phyloP scores from a whole-genome alignment of 2,888 invertebrate genomes.

The Pandemis cinnamomeana region DNA sequence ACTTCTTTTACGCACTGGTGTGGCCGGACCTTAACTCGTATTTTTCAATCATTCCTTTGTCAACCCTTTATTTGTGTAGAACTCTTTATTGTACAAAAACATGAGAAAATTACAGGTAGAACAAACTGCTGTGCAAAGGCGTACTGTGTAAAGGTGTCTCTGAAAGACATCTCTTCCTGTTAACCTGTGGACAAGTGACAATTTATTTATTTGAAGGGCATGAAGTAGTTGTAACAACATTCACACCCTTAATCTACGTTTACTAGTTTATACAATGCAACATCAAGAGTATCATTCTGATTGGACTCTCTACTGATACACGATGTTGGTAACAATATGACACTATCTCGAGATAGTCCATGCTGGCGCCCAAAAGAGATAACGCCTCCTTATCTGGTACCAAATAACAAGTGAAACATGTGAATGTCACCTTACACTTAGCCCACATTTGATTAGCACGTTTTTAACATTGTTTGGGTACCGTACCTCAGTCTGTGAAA shows the following conservation, averaged over 20 bases:
- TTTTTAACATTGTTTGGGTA: not conserved
- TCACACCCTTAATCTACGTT: not conserved
- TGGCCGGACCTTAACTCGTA: too few relatives aligned
- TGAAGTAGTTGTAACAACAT: not conserved
- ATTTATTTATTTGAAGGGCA: not conserved
- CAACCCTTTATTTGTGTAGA: too few relatives aligned
- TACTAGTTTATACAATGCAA: not conserved
- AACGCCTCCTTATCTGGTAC: conserved; percentile 23
- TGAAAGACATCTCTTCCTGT: too few relatives aligned
- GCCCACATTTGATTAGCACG: not conserved
- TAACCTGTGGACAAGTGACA: too few relatives aligned
- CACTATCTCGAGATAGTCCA: conserved; percentile 21
- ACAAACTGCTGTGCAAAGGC: not conserved
- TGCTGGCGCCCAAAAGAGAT: conserved; percentile 23
- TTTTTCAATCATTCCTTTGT: too few relatives aligned
- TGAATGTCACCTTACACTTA: conserved; percentile 26
- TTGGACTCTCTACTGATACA: not conserved
- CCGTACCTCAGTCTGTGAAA: too few relatives aligned
- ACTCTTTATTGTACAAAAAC: too few relatives aligned
- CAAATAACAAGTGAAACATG: conserved; percentile 26
- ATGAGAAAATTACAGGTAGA: too few relatives aligned
- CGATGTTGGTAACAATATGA: conserved; percentile 8
- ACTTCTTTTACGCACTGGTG: too few relatives aligned
- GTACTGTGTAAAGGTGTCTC: not conserved
- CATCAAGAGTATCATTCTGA: not conserved